These are phyloP conservation scores for Pristionchus fissidentatus DNA, from an alignment of 2,888 invertebrate species.

Conservation along the genomic window DNA sequence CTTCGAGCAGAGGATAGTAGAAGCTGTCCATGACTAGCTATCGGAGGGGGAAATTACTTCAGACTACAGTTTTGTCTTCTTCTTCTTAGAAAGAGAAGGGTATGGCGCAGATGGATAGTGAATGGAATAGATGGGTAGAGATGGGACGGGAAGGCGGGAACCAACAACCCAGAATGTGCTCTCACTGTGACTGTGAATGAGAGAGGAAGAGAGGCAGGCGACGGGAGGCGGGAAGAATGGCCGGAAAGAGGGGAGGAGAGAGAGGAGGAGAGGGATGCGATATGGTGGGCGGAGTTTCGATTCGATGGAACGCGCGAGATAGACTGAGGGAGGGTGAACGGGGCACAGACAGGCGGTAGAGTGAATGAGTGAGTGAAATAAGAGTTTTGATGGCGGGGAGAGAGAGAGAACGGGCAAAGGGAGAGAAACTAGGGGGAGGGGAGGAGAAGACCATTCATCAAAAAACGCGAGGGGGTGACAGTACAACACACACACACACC, in stretches of 20 bases:
- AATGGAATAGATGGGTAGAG: background rate
- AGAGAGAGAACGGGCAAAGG: background rate
- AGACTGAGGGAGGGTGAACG: background rate
- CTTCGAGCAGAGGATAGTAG: background rate
- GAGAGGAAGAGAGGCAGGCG: background rate
- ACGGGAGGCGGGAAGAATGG: background rate
- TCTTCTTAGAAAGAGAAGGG: background rate
- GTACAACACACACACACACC: background rate
- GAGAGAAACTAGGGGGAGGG: background rate
- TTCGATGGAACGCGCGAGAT: no score
- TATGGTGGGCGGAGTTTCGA: background rate
- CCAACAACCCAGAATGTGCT: background rate
- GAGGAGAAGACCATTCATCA: conserved; percentile 10
- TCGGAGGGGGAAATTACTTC: background rate
- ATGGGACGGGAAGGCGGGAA: conserved; percentile 7
- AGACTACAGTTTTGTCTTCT: background rate
- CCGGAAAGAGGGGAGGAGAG: background rate
- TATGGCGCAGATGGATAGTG: conserved; percentile 1
- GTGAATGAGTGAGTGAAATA: no score
- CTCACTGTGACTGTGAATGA: background rate
- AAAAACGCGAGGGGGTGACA: conserved; percentile 3
- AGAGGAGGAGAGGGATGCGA: background rate
- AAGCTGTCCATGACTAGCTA: background rate
- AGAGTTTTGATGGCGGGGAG: no score
- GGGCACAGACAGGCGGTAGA: background rate